Percentiles rank a stretch among this genome's conserved stretches.
Conservation (phyloP, 2,888 invertebrate species). For the Chironomus riparius region DNA sequence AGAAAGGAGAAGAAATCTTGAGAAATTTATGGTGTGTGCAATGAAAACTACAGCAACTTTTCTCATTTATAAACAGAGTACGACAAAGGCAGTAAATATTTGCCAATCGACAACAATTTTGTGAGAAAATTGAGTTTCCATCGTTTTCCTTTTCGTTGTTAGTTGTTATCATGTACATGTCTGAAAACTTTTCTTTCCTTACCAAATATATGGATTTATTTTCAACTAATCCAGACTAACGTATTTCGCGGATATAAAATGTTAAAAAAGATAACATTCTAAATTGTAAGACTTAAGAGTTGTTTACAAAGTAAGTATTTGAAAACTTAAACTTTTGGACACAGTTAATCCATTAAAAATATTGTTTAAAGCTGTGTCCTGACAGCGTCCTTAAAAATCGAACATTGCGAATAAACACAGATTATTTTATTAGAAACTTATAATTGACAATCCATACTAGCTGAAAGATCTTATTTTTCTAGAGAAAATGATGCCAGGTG, state of each 20-base stretch:
- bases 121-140: neutral
- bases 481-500: neutral
- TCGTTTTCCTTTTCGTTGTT: neutral
- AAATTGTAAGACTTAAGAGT: too few relatives aligned
- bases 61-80: constrained; percentile 2
- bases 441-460: neutral
- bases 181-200: neutral
- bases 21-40: constrained; percentile 6
- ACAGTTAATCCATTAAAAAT: too few relatives aligned
- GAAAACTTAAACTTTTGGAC: too few relatives aligned
- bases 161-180: neutral
- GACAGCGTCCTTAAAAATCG: too few relatives aligned
- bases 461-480: neutral
- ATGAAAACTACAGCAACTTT: neutral
- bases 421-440: neutral
- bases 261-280: too few relatives aligned
- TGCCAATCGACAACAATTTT: constrained; percentile 8
- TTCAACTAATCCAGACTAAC: too few relatives aligned
- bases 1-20: neutral
- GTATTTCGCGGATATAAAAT: too few relatives aligned
- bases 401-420: neutral
- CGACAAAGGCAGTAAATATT: constrained; percentile 8
- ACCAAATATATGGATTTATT: too few relatives aligned
- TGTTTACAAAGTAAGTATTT: too few relatives aligned
- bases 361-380: too few relatives aligned